Evolutionary conservation across 2,797 vertebrate genomes (phyloP).

Genomic region (Acanthornis magna): DNA sequence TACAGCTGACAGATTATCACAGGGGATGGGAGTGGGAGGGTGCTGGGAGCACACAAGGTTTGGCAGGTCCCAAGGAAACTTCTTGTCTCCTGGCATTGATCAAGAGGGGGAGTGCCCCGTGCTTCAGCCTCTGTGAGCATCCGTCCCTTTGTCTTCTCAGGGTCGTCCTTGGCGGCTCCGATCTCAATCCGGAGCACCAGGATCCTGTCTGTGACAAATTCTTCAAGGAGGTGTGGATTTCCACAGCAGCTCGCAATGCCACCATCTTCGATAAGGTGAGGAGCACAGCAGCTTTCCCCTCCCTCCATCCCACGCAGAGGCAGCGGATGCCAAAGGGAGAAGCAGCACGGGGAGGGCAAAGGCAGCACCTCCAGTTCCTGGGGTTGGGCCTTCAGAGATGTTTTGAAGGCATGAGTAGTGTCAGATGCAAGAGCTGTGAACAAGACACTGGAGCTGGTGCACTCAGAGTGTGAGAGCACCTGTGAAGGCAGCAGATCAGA

Average conservation of each 20-base stretch:
- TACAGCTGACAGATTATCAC: conserved; percentile 11
- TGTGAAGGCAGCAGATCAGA: background rate
- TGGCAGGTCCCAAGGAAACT: background rate
- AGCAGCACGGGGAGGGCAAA: background rate
- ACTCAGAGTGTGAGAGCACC: background rate
- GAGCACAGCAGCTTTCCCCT: accelerated
- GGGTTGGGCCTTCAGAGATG: background rate
- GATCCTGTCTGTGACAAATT: conserved; percentile 93
- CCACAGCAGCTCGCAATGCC: conserved; percentile 88
- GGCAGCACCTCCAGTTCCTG: background rate
- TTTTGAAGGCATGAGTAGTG: background rate
- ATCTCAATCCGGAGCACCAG: conserved; percentile 81
- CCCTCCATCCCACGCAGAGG: background rate
- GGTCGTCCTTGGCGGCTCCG: conserved; percentile 84
- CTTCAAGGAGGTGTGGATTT: conserved; percentile 95
- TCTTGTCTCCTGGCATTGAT: background rate
- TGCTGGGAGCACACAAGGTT: background rate
- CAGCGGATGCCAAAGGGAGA: background rate
- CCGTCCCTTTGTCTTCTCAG: conserved; percentile 67
- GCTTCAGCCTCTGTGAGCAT: background rate
- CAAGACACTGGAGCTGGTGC: background rate
- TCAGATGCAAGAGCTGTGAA: background rate
- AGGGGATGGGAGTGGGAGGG: background rate
- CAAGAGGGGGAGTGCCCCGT: background rate
- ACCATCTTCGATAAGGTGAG: conserved; percentile 91